Evolutionary conservation across 2,113 vertebrate genomes (phyloP).

Genomic region (Hydrolagus affinis): DNA sequence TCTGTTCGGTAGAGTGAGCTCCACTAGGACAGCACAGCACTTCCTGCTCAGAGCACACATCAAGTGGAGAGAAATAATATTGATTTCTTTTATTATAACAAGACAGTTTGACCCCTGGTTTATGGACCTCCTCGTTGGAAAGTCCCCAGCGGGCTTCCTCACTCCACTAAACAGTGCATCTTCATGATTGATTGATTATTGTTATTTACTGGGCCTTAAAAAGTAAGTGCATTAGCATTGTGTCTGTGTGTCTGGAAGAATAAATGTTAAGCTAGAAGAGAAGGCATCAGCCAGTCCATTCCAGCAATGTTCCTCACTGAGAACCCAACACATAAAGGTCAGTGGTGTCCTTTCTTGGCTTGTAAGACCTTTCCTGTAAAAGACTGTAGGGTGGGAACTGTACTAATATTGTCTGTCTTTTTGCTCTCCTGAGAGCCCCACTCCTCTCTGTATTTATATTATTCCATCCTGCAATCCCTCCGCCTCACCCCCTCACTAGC

Average conservation of each 20-base stretch:
- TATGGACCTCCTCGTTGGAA: background rate
- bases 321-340: background rate
- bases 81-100: background rate
- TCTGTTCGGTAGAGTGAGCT: background rate
- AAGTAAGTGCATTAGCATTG: background rate
- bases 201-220: slow-evolving; percentile 5
- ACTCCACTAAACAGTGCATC: background rate
- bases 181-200: slow-evolving; percentile 23
- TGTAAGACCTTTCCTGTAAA: background rate
- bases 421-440: background rate
- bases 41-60: background rate
- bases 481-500: no score
- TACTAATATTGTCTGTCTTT: background rate
- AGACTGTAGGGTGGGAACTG: background rate
- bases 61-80: background rate
- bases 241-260: no score
- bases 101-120: slow-evolving; percentile 10
- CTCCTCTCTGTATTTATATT: no score
- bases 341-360: background rate
- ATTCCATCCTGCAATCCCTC: no score
- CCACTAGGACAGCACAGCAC: background rate
- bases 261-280: background rate
- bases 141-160: background rate
- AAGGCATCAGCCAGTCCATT: background rate
- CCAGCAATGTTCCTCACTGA: background rate